These are phyloP conservation scores for Zoanthus solanderi DNA, from an alignment of 92 coral and sea anemone genomes.

Conservation along the genomic window DNA sequence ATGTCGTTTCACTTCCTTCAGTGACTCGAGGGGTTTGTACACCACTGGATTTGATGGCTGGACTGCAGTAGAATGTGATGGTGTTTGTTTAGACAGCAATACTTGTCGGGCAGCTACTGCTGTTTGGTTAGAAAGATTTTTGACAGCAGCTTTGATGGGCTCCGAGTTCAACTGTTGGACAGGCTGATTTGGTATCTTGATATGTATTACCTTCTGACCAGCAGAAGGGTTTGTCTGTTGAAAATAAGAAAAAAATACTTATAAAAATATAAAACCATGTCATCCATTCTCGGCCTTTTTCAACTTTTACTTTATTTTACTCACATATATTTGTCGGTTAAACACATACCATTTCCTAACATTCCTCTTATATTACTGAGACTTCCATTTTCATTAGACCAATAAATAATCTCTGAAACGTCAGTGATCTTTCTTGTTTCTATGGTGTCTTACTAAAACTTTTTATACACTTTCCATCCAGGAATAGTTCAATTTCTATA, in stretches of 20 bases:
- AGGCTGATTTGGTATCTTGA: slow-evolving; percentile 20
- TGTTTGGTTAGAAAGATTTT: slow-evolving; percentile 4
- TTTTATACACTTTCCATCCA: too few species aligned
- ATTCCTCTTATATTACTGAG: too few species aligned
- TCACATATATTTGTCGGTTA: too few species aligned
- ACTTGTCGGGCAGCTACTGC: not conserved
- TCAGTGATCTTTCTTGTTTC: too few species aligned
- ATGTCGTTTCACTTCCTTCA: slow-evolving; percentile 79
- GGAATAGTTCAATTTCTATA: too few species aligned
- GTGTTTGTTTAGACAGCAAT: not conserved
- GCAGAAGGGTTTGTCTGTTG: slow-evolving; percentile 22
- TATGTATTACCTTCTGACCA: slow-evolving; percentile 36
- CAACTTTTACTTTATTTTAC: not conserved
- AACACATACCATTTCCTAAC: too few species aligned
- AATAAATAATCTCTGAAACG: too few species aligned
- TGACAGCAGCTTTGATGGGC: not conserved
- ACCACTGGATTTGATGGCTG: slow-evolving; percentile 36
- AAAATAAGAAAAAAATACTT: not conserved
- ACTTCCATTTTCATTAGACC: too few species aligned
- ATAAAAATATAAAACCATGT: too few species aligned
- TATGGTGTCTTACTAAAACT: too few species aligned
- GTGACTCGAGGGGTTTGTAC: slow-evolving; percentile 85
- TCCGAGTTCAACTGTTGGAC: slow-evolving; percentile 33
- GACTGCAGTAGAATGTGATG: slow-evolving; percentile 28
- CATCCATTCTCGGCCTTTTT: not conserved